These are phyloP conservation scores for Oxyscelio sp. DNA, from an alignment of 2,888 invertebrate species.

Conservation along the genomic window DNA sequence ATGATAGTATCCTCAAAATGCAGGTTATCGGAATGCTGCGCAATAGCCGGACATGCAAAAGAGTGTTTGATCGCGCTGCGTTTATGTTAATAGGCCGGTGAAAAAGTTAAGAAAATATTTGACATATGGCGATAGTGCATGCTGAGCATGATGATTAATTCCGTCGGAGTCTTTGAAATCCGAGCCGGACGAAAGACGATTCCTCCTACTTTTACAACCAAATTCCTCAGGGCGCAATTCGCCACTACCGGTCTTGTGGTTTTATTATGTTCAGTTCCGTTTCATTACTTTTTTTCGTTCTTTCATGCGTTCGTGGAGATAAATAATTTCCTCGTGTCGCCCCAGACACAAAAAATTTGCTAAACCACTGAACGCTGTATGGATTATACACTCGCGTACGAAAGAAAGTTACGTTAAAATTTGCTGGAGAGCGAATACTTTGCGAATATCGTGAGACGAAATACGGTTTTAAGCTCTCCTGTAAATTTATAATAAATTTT, in stretches of 20 bases:
- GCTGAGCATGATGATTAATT: conserved; percentile 61
- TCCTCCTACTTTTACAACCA: conserved; percentile 43
- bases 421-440: too few relatives aligned
- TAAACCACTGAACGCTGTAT: too few relatives aligned
- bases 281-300: too few relatives aligned
- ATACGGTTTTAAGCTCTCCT: too few relatives aligned
- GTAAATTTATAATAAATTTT: too few relatives aligned
- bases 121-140: conserved; percentile 54
- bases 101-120: conserved; percentile 63
- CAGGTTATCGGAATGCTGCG: conserved; percentile 21
- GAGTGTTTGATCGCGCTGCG: conserved; percentile 18
- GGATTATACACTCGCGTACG: too few relatives aligned
- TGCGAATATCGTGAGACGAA: too few relatives aligned
- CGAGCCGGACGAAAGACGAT: conserved; percentile 55
- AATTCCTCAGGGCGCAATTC: conserved; percentile 43
- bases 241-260: conserved; percentile 60
- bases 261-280: conserved; percentile 17
- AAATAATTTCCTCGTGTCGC: conserved; percentile 1
- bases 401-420: too few relatives aligned
- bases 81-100: conserved; percentile 63
- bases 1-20: conserved; percentile 40
- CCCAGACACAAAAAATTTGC: too few relatives aligned
- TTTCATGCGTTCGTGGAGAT: too few relatives aligned
- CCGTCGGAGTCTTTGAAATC: conserved; percentile 57
- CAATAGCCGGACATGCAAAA: neutral